These are phyloP conservation scores for Limnothrissa miodon DNA, from an alignment of 2,113 vertebrate species.

Conservation along the genomic window DNA sequence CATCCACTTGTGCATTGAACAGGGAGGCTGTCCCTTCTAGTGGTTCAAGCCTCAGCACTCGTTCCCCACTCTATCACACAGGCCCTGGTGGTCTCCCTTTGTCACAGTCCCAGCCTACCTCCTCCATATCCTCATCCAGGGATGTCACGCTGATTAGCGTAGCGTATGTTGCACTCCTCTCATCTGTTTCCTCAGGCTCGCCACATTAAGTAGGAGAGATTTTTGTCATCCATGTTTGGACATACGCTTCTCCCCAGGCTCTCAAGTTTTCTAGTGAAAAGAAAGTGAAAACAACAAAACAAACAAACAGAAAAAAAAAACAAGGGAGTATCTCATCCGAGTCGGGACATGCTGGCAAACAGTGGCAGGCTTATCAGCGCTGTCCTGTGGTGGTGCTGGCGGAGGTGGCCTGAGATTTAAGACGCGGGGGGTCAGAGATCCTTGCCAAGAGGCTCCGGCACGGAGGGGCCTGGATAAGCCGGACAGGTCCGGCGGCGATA, in stretches of 20 bases:
- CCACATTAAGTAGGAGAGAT: conserved; percentile 21
- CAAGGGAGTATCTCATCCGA: not conserved
- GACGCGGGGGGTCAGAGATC: conserved; percentile 69
- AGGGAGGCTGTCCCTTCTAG: conserved; percentile 71
- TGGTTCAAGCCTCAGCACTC: conserved; percentile 67
- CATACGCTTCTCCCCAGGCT: too few species aligned
- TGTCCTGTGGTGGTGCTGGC: conserved; percentile 63
- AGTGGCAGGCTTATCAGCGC: conserved; percentile 64
- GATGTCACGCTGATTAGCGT: not conserved
- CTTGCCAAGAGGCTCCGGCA: conserved; percentile 64
- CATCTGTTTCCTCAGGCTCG: conserved; percentile 18
- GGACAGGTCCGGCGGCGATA: conserved; percentile 72
- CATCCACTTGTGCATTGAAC: conserved; percentile 73
- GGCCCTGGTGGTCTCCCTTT: conserved; percentile 55
- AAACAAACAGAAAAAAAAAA: not conserved
- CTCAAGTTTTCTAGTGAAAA: too few species aligned
- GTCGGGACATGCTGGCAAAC: conserved; percentile 64
- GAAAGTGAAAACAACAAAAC: not conserved
- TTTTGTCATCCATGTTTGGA: conserved; percentile 21
- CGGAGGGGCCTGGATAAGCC: conserved; percentile 75
- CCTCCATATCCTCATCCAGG: not conserved
- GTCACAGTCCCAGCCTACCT: conserved; percentile 26
- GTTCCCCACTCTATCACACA: conserved; percentile 68
- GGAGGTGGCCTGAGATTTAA: conserved; percentile 64
- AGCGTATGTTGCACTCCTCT: conserved; percentile 8